Evolutionary conservation across 2,888 invertebrate species (phyloP), one percentile per base, ranked within the genome.

Genomic region (Lasioglossum pauxillum): DNA sequence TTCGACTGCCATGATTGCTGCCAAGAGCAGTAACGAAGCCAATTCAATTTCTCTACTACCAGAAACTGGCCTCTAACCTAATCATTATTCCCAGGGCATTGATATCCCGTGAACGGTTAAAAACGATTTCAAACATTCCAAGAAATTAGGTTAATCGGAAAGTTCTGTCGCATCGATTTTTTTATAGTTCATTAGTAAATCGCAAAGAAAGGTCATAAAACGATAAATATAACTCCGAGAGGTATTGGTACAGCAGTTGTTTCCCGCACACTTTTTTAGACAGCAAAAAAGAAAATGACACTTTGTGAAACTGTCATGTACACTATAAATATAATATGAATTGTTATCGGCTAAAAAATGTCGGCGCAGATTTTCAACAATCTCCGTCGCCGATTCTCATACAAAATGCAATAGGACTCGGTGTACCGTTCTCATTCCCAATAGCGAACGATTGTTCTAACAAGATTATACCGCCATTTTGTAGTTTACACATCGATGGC

Each of bases 41-140:
- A 88, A 90, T 89, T 89, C 84, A 81, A 88, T 89, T 86, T 88
- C 60, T 75, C 80, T 82, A 69, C 78, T 64, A 44, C 53, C 69
- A 81, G 80, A 72, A 78, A 82, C 82, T 83, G 67, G 67, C n/a
- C 16, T 27, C 46, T 71, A 78, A 78, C 80, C 71, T 31, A 53
- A 67, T 81, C 84, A 83, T 83, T 86, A 85, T 74, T 82, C 79
- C 75, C 78, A n/a, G 57, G 38, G 60, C 41, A 44, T 27, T n/a
- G 31, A 60, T 35, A 41, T 10, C 14, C 27, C 69, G 57, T n/a
- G 14, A 67, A 83, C 71, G 49, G n/a, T 72, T 44, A 23, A 77
- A 41, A 76, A 49, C 14, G 27, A 60, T 53, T 44, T 27, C 14
- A 16, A 60, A 53, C 19, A 64, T 67, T 35, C 7, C 19, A 35